phyloP scores from a whole-genome alignment of 2,888 invertebrate genomes.

The Beris morrisii region DNA sequence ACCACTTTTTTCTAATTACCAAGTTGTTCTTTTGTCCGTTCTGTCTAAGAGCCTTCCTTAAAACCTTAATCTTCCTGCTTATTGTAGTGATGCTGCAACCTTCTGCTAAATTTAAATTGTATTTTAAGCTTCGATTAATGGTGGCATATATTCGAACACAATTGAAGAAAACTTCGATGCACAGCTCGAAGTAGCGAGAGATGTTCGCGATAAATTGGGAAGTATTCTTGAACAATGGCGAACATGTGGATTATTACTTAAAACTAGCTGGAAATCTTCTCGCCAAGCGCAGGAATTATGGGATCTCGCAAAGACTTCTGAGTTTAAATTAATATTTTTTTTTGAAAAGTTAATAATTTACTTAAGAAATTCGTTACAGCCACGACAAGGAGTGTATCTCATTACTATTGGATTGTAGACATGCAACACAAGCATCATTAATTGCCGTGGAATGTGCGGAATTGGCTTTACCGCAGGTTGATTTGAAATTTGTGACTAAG shows the following conservation, averaged over 20 bases:
- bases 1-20: no score
- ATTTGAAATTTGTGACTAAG: conserved; percentile 52
- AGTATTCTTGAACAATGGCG: conserved; percentile 55
- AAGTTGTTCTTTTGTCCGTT: no score
- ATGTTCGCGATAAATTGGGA: conserved; percentile 53
- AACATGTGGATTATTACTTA: conserved; percentile 51
- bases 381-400: conserved; percentile 49
- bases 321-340: conserved; percentile 41
- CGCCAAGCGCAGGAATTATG: conserved; percentile 50
- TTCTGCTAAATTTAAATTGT: not conserved
- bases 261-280: conserved; percentile 51
- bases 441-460: conserved; percentile 53
- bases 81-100: no score
- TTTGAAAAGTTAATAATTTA: not conserved
- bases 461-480: conserved; percentile 52
- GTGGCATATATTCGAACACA: conserved; percentile 53
- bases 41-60: no score
- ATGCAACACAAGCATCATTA: conserved; percentile 50
- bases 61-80: no score
- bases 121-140: conserved; percentile 50
- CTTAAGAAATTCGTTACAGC: conserved; percentile 40
- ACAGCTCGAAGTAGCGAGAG: conserved; percentile 51
- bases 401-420: conserved; percentile 50
- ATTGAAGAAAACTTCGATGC: conserved; percentile 52
- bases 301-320: conserved; percentile 45